Percentiles rank a stretch among this genome's conserved stretches.
Conservation (phyloP, 1,140 invertebrate species). For the Trypoxylus dichotomus region DNA sequence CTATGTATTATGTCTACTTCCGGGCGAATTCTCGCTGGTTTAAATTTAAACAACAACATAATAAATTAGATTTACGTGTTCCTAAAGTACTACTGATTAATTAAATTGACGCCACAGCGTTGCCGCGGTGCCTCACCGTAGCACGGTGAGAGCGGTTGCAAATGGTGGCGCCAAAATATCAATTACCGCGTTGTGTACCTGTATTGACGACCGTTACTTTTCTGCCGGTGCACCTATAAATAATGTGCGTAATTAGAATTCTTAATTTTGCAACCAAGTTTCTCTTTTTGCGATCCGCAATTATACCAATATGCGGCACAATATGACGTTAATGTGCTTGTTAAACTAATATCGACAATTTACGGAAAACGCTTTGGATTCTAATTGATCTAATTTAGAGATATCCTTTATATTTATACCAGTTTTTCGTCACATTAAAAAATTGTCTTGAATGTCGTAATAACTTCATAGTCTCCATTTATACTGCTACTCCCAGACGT, state of each 20-base stretch:
- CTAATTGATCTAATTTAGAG: neutral
- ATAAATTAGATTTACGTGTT: neutral
- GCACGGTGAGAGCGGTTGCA: neutral
- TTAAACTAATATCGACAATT: constrained; percentile 19
- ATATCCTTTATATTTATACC: neutral
- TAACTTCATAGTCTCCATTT: neutral
- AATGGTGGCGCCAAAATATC: constrained; percentile 8
- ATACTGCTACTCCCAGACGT: neutral
- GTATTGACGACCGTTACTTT: neutral
- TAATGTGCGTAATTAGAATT: neutral
- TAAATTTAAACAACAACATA: neutral
- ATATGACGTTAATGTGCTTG: neutral
- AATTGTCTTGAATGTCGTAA: neutral
- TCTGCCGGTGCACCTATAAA: neutral
- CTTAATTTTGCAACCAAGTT: constrained; percentile 7
- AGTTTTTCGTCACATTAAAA: too few species aligned
- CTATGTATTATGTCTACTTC: neutral
- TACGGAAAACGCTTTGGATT: neutral
- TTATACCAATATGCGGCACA: neutral
- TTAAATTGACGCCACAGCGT: neutral
- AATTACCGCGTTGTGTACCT: constrained; percentile 1
- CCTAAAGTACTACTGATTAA: neutral
- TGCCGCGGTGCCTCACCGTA: neutral
- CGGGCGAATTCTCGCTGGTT: neutral
- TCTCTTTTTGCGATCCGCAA: neutral